Conservation (phyloP, 1,140 invertebrate genomes). For the Notospermus geniculatus region DNA sequence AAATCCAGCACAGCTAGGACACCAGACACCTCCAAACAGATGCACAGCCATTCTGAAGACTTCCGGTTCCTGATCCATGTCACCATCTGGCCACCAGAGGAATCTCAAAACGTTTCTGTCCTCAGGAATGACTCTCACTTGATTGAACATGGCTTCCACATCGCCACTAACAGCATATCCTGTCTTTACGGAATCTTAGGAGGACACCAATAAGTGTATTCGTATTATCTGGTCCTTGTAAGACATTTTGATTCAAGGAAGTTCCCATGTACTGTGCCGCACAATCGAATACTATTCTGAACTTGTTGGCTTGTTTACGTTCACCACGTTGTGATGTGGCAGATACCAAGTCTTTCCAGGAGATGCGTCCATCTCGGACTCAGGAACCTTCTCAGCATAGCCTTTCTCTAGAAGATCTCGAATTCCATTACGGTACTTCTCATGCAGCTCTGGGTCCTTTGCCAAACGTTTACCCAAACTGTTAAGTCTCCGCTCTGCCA, state of each 20-base stretch:
- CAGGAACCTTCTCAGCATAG: not conserved
- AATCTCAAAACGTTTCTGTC: constrained; percentile 21
- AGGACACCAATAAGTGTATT: constrained; percentile 30
- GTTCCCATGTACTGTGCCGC: constrained; percentile 21
- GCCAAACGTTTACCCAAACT: not conserved
- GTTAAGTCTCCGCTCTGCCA: not conserved
- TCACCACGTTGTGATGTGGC: constrained; percentile 25
- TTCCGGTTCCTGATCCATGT: constrained; percentile 11
- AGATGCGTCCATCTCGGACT: not conserved
- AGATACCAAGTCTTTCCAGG: constrained; percentile 22
- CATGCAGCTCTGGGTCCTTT: not conserved
- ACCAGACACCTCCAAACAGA: constrained; percentile 25
- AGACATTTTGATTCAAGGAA: constrained; percentile 34
- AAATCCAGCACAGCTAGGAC: constrained; percentile 23
- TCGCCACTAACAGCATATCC: constrained; percentile 25
- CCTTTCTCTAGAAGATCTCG: not conserved
- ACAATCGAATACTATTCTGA: constrained; percentile 30
- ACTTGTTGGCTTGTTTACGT: constrained; percentile 25
- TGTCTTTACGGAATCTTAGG: constrained; percentile 25
- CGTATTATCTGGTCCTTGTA: constrained; percentile 49
- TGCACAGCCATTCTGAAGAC: constrained; percentile 27
- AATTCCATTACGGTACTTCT: not conserved
- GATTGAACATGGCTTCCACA: constrained; percentile 30
- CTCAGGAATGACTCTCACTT: constrained; percentile 17
- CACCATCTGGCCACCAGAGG: constrained; percentile 21